Percentiles rank a stretch among this genome's conserved stretches.
Evolutionary conservation across 2,113 vertebrate genomes (phyloP).

Genomic region (Cyphomyrus plagiostoma): DNA sequence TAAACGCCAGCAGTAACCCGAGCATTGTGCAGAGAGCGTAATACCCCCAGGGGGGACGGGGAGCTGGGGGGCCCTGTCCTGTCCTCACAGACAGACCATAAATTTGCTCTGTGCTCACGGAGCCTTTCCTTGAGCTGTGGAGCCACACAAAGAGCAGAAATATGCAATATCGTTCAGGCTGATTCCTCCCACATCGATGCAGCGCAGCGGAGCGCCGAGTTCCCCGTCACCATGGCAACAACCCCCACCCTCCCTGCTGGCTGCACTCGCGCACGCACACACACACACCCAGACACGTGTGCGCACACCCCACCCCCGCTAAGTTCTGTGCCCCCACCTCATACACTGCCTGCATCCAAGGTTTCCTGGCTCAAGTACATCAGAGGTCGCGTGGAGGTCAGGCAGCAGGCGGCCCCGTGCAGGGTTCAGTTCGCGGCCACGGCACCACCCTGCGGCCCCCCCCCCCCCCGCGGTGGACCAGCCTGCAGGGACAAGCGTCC

Average conservation of each 20-base stretch:
- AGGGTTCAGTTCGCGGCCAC: neutral
- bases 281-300: neutral
- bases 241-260: neutral
- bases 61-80: neutral
- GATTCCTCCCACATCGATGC: constrained; percentile 13
- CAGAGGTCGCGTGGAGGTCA: constrained; percentile 1
- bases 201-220: neutral
- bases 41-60: neutral
- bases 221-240: constrained; percentile 9
- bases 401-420: neutral
- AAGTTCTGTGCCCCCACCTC: neutral
- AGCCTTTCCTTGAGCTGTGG: neutral
- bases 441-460: neutral
- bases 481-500: neutral
- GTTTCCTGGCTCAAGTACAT: constrained; percentile 2
- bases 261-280: neutral
- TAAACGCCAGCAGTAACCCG: neutral
- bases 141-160: constrained; percentile 18
- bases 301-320: neutral
- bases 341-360: neutral
- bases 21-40: neutral
- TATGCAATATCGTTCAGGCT: constrained; percentile 10
- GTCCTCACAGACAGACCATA: neutral
- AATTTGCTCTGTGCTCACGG: neutral
- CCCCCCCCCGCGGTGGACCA: neutral